Conservation (phyloP, 2,888 invertebrate genomes). For the Colostygia pectinataria region DNA sequence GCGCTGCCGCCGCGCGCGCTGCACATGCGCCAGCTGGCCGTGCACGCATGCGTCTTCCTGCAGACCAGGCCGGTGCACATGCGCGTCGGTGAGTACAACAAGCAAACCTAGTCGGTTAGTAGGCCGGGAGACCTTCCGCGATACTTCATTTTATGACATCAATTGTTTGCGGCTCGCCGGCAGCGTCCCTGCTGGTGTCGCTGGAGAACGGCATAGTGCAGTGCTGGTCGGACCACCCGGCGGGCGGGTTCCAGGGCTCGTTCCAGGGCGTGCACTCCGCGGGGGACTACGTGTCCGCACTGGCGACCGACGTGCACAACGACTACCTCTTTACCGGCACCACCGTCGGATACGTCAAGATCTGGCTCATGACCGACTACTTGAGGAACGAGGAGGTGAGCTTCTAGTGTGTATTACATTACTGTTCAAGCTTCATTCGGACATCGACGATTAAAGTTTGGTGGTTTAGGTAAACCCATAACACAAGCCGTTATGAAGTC, state of each 20-base stretch:
- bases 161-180: not conserved
- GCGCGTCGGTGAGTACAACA: slow-evolving; percentile 46
- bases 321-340: slow-evolving; percentile 88
- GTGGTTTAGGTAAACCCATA: too few relatives aligned
- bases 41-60: slow-evolving; percentile 87
- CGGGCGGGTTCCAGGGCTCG: slow-evolving; percentile 86
- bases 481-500: too few relatives aligned
- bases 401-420: too few relatives aligned
- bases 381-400: slow-evolving; percentile 68
- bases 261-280: slow-evolving; percentile 87
- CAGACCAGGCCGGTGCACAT: slow-evolving; percentile 74
- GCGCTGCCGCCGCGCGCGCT: slow-evolving; percentile 65
- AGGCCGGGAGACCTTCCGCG: too few relatives aligned
- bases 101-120: too few relatives aligned
- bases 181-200: slow-evolving; percentile 87
- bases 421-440: too few relatives aligned
- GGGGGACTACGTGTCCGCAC: slow-evolving; percentile 85
- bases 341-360: slow-evolving; percentile 89
- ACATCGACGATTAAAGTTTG: too few relatives aligned
- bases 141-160: too few relatives aligned
- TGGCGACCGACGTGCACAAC: slow-evolving; percentile 88
- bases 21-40: slow-evolving; percentile 79
- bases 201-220: slow-evolving; percentile 90
- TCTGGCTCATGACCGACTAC: slow-evolving; percentile 89
- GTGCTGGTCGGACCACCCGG: slow-evolving; percentile 91